Evolutionary conservation across 2,888 invertebrate genomes (phyloP), one percentile per base, ranked within the genome.

Genomic region (Latheticus oryzae): DNA sequence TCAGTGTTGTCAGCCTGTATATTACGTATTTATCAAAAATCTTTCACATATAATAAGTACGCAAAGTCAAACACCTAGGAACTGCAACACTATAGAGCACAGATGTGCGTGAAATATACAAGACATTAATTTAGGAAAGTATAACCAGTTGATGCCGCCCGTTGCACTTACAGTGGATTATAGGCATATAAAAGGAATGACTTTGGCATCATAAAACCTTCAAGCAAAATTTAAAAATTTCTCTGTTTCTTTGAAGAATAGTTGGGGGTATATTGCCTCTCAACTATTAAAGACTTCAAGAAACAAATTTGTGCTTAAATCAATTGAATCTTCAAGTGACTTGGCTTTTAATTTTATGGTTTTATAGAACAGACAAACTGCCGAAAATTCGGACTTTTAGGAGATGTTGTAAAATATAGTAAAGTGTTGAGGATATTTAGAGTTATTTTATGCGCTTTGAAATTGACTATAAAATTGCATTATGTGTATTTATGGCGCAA

Each of bases 381-480:
- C 24, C 13, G 24, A 19, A 13, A 45, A 45, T 21, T 28, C 11
- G 43, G 17, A 8, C 28, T 16, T 30, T 40, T 35, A 17, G n/a
- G 40, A 28, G n/a, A 7, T 4, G 45, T 30, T 33, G 45, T 45
- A 45, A 45, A 45, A 32, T 13, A 26, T 26, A 17, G 26, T 16
- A 19, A 45, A 45, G 19, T 19, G 30, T 33, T 47, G 24, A 35
- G 5, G 47, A 12, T 24, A n/a, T 33, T 47, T 7, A 24, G 23
- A 35, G 21, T 33, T 9, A 7, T 13, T 47, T 47, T 45, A 45
- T 45, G 11, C 13, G 21, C 45, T 16, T 15, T 32, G 33, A 47
- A 47, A 47, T 47, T 33, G 47, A 35, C 47, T 35, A 35, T 47
- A 47, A 47, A 47, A 17, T 47, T 24, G 16, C 33, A 47, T 35